Base-by-base conservation (phyloP, 1,140 invertebrate species). In the Paralvinella palmiformis region DNA sequence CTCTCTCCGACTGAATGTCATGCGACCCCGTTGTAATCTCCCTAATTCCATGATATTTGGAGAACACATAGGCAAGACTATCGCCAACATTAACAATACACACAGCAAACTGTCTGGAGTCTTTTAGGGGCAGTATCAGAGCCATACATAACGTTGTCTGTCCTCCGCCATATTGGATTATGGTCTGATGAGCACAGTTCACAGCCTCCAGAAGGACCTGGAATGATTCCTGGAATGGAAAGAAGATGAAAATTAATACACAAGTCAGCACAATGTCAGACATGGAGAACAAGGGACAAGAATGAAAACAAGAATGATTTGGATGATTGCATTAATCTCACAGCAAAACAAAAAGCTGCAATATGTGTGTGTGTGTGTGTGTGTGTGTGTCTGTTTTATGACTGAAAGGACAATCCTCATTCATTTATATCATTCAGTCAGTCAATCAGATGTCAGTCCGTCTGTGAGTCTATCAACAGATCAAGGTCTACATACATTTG, bases 61-160 rank as follows among this genome's bases (percentile, higher is more conserved):
- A 92, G 79, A 91, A 94, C 58, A 95, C 88, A 73, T 92, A 95
- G 22, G 90, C 92, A 66, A 94, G 82, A 66, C 89, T 91, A 75
- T 95, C 92, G 1, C 92, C 92, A 24, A 95, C 91, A 77, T 95
- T 95, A 71, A 92, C 92, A 36, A 89, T 87, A 78, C 93, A 96
- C 10, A 90, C 90, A 57, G 91, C 86, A 79, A 86, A 92, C 71
- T 87, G 85, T 72, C 78, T 82, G 64, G 82, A 82, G 56, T 77
- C 70, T 64, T 71, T 78, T 66, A 87, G 71, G 53, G 89, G 91
- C 71, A 87, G 83, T 56, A 93, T 84, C 56, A 89, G 84, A 57
- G 89, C 89, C 24, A 89, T 88, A 58, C 90, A 91, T 41, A 95
- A 80, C 1, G 92, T 95, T 1, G 92, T 95, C 5, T 95, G 79